Evolutionary conservation across 35 echinoderm and acorn worm species (phyloP).

Genomic region (Eucidaris tribuloides): DNA sequence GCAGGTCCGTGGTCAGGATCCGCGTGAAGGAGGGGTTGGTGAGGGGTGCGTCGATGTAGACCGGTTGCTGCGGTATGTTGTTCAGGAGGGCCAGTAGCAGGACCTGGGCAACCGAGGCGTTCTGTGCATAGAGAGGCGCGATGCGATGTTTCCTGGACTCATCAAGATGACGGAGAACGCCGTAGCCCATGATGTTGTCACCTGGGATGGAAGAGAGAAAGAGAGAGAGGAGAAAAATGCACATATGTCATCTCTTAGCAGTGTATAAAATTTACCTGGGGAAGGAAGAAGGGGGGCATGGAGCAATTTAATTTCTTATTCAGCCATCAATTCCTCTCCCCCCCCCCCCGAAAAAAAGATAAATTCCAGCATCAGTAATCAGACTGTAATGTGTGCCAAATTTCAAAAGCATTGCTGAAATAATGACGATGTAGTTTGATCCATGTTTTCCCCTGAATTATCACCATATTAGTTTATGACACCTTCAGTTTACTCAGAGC

Average conservation of each 20-base stretch:
- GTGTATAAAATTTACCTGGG: not conserved
- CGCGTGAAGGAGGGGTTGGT: conserved; percentile 71
- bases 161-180: conserved; percentile 58
- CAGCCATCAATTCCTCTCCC: no score
- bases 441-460: no score
- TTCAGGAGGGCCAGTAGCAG: conserved; percentile 63
- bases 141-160: conserved; percentile 42
- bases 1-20: conserved; percentile 64
- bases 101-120: conserved; percentile 70
- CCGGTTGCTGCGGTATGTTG: conserved; percentile 54
- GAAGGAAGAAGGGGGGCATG: not conserved
- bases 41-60: conserved; percentile 70
- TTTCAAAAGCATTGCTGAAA: no score
- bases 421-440: no score
- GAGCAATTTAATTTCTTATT: not conserved
- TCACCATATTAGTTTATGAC: no score
- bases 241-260: not conserved
- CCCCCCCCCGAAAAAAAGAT: no score
- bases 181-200: conserved; percentile 76
- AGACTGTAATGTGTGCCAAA: no score
- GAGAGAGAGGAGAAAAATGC: not conserved
- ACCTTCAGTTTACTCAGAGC: no score
- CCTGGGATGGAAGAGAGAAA: conserved; percentile 7
- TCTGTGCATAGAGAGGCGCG: conserved; percentile 65
- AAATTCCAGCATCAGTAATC: no score